A percentile compares a stretch with the other conserved stretches of the same genome.
These are phyloP conservation scores for Morpho achilles DNA, from an alignment of 2,888 invertebrate species.

Conservation along the genomic window DNA sequence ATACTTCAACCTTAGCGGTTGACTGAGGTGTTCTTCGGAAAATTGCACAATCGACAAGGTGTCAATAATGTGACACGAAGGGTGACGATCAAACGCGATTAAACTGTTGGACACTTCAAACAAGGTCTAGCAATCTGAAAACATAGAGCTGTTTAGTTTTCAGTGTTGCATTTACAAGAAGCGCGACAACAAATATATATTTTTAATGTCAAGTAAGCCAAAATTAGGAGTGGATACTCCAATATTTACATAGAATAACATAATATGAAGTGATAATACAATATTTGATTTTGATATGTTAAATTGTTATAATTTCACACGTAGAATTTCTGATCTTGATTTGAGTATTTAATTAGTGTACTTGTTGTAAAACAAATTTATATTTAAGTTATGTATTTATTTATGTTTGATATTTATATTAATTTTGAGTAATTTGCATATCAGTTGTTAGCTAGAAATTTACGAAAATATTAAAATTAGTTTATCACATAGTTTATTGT, in stretches of 20 bases:
- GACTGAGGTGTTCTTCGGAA: slow-evolving; percentile 68
- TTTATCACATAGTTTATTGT: too few relatives aligned
- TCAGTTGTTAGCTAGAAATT: too few relatives aligned
- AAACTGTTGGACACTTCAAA: slow-evolving; percentile 41
- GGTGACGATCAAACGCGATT: slow-evolving; percentile 51
- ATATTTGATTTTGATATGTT: too few relatives aligned
- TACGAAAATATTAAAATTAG: too few relatives aligned
- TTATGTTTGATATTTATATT: too few relatives aligned
- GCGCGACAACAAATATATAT: slow-evolving; percentile 1
- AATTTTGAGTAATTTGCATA: too few relatives aligned
- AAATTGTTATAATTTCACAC: too few relatives aligned
- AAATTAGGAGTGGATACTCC: not conserved
- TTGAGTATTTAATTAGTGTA: too few relatives aligned
- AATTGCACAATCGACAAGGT: slow-evolving; percentile 72
- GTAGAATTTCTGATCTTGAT: too few relatives aligned
- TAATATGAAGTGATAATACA: not conserved
- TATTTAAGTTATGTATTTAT: too few relatives aligned
- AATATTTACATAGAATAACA: not conserved
- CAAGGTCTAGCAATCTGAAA: slow-evolving; percentile 34
- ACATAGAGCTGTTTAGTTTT: slow-evolving; percentile 30
- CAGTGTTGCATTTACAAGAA: slow-evolving; percentile 29
- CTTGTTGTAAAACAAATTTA: too few relatives aligned
- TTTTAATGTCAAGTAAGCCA: slow-evolving; percentile 1
- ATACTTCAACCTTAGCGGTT: slow-evolving; percentile 76
- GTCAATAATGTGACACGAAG: slow-evolving; percentile 68